Percentiles rank a stretch among this genome's conserved stretches.
Conservation (phyloP, 2,113 vertebrate species). For the Colius striatus region DNA sequence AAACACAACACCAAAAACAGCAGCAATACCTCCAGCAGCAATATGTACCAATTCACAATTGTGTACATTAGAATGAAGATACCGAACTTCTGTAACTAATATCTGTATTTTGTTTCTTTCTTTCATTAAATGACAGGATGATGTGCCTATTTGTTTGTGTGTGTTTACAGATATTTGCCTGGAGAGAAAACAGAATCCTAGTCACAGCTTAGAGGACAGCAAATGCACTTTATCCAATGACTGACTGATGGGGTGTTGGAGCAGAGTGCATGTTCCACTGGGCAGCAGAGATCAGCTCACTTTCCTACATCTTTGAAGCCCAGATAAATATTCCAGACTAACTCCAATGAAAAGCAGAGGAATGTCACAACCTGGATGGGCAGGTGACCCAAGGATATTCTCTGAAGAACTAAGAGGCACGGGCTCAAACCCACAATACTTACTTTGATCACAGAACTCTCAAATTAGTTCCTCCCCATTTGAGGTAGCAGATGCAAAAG, state of each 20-base stretch:
- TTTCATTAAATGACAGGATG: not conserved
- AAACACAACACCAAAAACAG: not conserved
- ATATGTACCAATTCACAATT: not conserved
- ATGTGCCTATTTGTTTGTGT: not conserved
- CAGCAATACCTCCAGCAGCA: not conserved
- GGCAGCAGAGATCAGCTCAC: not conserved
- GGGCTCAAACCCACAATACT: not conserved
- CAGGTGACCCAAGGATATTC: accelerated
- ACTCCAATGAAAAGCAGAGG: not conserved
- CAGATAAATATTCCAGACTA: not conserved
- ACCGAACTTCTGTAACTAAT: not conserved
- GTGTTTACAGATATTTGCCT: not conserved
- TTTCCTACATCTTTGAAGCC: not conserved
- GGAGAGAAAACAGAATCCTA: not conserved
- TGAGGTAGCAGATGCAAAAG: not conserved
- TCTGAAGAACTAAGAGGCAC: not conserved
- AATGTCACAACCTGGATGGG: not conserved
- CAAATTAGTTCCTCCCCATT: not conserved
- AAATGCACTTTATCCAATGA: not conserved
- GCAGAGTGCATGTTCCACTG: not conserved
- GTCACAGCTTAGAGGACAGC: not conserved
- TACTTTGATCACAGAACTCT: not conserved
- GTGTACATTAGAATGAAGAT: not conserved
- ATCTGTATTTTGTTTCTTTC: not conserved
- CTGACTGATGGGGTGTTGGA: not conserved